Base-by-base conservation (phyloP, 2,113 vertebrate genomes). In the Lamprologus sp. region DNA sequence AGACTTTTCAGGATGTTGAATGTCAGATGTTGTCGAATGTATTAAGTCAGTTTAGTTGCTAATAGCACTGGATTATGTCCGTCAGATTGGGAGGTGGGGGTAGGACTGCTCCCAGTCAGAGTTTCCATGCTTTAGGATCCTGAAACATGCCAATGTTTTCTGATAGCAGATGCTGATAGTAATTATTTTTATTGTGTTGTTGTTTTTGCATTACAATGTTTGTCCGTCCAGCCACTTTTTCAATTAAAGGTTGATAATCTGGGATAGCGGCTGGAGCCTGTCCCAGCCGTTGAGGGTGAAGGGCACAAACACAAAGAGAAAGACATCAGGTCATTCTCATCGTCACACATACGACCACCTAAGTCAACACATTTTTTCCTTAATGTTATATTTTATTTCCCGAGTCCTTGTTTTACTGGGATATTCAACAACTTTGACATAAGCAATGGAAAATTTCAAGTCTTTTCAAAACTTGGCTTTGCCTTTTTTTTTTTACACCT, bases 51-150 rank as follows among this genome's bases (percentile, higher is more conserved):
- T 91, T 87, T 75, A 88, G 58, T 81, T 84, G 83, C 84, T 92
- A 92, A 93, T 92, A 86, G 60, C 51, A 3, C 65, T 49, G 89
- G 88, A 91, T 93, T 86, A 90, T 82, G 60, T 89, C 70, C 81
- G 88, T 90, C 88, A 87, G 37, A 9, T 23, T 40, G 63, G 19
- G 63, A 21, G 65, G n/a, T 63, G 58, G 65, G n/a, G 2, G 37
- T 15, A 35, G 58, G 58, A 19, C 82, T 49, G 42, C 60, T 28
- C 23, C 35, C n/a, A 33, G 70, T 51, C 68, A 79, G 68, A 82
- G 28, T 87, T 90, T 92, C 86, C 77, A 60, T 63, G 68, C 84
- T 89, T 87, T 37, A 51, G 87, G 70, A 73, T 85, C 58, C 14
- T 47, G 14, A 75, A 19, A 23, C 40, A 75, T 47, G 70, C 0